Percentiles rank a stretch among this genome's conserved stretches.
These are phyloP conservation scores for Phortica okadai DNA, from an alignment of 2,888 invertebrate species.

Conservation along the genomic window DNA sequence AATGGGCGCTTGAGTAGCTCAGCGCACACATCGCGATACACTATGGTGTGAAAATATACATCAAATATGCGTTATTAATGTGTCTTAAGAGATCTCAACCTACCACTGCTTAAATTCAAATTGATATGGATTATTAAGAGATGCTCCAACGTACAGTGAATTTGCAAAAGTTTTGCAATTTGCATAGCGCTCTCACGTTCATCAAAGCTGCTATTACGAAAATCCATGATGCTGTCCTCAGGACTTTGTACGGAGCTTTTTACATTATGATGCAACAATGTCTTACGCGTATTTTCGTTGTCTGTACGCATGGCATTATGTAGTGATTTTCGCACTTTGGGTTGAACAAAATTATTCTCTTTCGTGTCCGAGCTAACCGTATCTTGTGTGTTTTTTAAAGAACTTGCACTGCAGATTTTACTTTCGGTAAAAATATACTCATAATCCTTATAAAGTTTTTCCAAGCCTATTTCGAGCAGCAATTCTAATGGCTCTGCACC, in stretches of 20 bases:
- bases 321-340: conserved; percentile 73
- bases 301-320: conserved; percentile 67
- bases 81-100: neutral
- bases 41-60: conserved; percentile 47
- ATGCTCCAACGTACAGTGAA: conserved; percentile 74
- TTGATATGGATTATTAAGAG: conserved; percentile 73
- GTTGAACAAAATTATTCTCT: conserved; percentile 48
- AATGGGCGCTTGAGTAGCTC: conserved; percentile 66
- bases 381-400: conserved; percentile 51
- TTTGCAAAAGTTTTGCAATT: conserved; percentile 72
- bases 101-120: conserved; percentile 72
- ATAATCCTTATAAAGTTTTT: conserved; percentile 75
- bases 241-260: conserved; percentile 47
- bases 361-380: conserved; percentile 36
- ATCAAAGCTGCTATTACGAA: conserved; percentile 74
- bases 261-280: conserved; percentile 66
- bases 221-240: conserved; percentile 59
- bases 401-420: conserved; percentile 71
- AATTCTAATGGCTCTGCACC: conserved; percentile 75
- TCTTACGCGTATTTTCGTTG: conserved; percentile 61
- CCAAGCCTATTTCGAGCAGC: conserved; percentile 75
- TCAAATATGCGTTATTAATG: neutral
- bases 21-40: conserved; percentile 68
- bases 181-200: conserved; percentile 60
- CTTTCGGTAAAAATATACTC: conserved; percentile 75